Evolutionary conservation across 2,797 vertebrate genomes (phyloP).

Genomic region (Diceros bicornis): DNA sequence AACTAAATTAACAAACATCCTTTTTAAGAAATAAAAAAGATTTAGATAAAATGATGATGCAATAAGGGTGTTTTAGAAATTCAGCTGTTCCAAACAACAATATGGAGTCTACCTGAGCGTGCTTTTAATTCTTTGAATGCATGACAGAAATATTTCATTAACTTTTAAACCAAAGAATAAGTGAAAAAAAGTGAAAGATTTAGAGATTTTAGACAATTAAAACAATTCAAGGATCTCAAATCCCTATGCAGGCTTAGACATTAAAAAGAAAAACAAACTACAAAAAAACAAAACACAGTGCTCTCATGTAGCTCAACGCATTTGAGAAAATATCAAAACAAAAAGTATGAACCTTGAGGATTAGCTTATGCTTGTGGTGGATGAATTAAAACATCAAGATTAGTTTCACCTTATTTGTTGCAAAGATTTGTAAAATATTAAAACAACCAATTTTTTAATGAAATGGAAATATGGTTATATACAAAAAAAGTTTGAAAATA

Average conservation of each 20-base stretch:
- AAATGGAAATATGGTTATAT: neutral
- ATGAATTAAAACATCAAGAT: neutral
- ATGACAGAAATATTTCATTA: neutral
- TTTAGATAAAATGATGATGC: neutral
- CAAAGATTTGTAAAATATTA: neutral
- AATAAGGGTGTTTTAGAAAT: neutral
- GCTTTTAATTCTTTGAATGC: neutral
- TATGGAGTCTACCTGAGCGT: neutral
- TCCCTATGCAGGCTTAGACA: neutral
- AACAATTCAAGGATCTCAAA: neutral
- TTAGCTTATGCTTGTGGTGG: neutral
- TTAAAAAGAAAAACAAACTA: too few species aligned
- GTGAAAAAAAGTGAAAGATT: neutral
- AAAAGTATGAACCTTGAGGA: neutral
- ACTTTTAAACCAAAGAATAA: neutral
- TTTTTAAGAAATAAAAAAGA: neutral
- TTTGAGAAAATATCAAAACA: neutral
- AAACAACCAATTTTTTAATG: neutral
- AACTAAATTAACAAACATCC: neutral
- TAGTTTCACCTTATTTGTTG: neutral
- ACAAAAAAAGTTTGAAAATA: neutral
- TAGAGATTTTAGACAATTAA: neutral
- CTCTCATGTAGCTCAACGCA: neutral
- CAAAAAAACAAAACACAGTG: neutral
- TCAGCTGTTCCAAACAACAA: neutral